Evolutionary conservation across 1,140 invertebrate species (phyloP), one percentile per base, ranked within the genome.

Genomic region (Drosophila oshimai): DNA sequence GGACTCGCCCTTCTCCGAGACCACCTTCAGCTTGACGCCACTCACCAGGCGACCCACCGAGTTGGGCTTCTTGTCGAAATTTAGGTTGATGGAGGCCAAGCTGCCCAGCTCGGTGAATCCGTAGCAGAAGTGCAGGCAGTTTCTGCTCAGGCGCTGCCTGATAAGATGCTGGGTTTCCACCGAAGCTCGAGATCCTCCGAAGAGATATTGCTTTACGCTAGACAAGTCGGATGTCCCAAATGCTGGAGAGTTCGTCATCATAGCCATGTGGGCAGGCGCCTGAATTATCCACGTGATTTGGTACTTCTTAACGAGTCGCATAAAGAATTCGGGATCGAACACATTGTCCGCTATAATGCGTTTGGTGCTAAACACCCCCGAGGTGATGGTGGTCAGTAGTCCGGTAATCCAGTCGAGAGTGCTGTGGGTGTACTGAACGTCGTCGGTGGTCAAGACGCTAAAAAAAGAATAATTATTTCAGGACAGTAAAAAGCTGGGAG

Each of bases 1-100:
- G 4, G 41, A 12, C 0, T 70, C 31, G 0, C 74, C 74, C 2
- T 74, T 7, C 4, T 90, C 88, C 6, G 69, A 54, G 2, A 90
- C 13, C 37, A 92, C 89, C 83, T 93, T 92, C 0, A 74, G 13
- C 31, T 70, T 72, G 5, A 60, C 4, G 5, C 67, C 77, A 1
- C 29, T 6, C 1, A 31, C 28, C 24, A 84, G 3, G 1, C 75
- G 74, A 4, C 87, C 87, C 36, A 61, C 70, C 0, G 77, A 88
- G 17, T 83, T 83, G 7, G 74, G 83, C 18, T 88, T 88, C 31
- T 68, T 53, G 18, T 77, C 77, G 13, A 77, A 87, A 17, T 81
- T 24, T 0, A 6, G 46, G 20, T 86, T 86, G 1, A 74, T 31
- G 2, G 60, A 34, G 17, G 64, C 46, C 24, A 62, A 47, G 13